These are phyloP conservation scores for Tachypleus tridentatus DNA, from an alignment of 1,140 invertebrate species.

Conservation along the genomic window DNA sequence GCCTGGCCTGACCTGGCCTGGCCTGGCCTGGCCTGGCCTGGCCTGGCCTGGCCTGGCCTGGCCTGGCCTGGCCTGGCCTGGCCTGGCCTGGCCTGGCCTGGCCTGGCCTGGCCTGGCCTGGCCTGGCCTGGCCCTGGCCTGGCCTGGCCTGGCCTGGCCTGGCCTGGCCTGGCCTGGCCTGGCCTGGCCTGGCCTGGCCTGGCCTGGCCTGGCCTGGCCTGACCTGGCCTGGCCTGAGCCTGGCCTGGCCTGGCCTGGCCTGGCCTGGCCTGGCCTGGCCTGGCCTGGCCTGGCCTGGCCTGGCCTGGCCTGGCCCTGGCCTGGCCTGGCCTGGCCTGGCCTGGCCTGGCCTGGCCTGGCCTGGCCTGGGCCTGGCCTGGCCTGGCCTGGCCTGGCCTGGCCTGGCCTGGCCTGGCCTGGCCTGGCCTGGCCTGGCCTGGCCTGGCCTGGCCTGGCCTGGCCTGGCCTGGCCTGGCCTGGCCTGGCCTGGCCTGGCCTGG, in stretches of 20 bases:
- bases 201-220: constrained; percentile 24
- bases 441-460: constrained; percentile 24
- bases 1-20: constrained; percentile 25
- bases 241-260: constrained; percentile 24
- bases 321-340: constrained; percentile 19
- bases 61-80: constrained; percentile 19
- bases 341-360: constrained; percentile 25
- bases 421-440: constrained; percentile 26
- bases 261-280: constrained; percentile 24
- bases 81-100: constrained; percentile 25
- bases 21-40: constrained; percentile 20
- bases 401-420: constrained; percentile 26
- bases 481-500: constrained; percentile 25
- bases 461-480: constrained; percentile 23
- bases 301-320: no score
- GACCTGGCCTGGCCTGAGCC: constrained; percentile 23
- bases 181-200: constrained; percentile 21
- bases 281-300: constrained; percentile 24
- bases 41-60: constrained; percentile 18
- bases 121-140: constrained; percentile 19
- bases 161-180: constrained; percentile 25
- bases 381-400: constrained; percentile 24
- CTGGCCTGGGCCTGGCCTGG: constrained; percentile 21
- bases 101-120: constrained; percentile 20
- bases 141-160: constrained; percentile 26